Evolutionary conservation across 2,797 vertebrate species (phyloP), one percentile per base, ranked within the genome.

Genomic region (Poeciliopsis gracilis): DNA sequence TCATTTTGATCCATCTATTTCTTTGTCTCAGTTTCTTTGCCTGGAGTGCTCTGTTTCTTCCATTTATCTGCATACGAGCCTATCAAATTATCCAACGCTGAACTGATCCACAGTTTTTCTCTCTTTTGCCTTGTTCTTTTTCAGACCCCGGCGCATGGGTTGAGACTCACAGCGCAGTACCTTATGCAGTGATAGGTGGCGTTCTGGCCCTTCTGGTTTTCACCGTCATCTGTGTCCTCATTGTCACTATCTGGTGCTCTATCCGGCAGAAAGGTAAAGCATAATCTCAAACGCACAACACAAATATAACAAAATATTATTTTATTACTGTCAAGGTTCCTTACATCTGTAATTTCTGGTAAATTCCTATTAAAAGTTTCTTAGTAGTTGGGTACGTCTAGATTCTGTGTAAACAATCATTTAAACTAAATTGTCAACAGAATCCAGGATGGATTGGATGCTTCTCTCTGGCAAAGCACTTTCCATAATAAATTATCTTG

Each of bases 181-280:
- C 97, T 0, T 97, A 97, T 8, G 96, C 97, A 30, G 96, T 97
- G 51, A 97, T 97, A 82, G 97, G 97, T 9, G 97, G 97, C 79
- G 95, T 98, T 51, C 93, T 98, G 90, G 97, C 97, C 0, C 93
- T 98, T 30, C 95, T 98, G 89, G 97, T 98, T 90, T 98, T 98
- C 93, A 96, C 97, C 2, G 94, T 97, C 88, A 97, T 98, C 90
- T 98, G 97, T 12, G 96, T 97, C 80, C 96, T 97, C 82, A 97
- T 97, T 72, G 93, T 97, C 92, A 97, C 97, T 95, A 96, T 98
- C 88, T 98, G 97, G 97, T 97, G 97, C 94, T 97, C 97, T 0
- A 96, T 98, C 72, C 95, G 97, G 82, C 97, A 98, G 94, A 98
- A 98, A 96, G 97, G 97, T 97, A 92, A 96, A 77, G 49, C 73